These are phyloP conservation scores for Euwallacea fornicatus DNA, from an alignment of 1,140 invertebrate genomes.

Conservation along the genomic window DNA sequence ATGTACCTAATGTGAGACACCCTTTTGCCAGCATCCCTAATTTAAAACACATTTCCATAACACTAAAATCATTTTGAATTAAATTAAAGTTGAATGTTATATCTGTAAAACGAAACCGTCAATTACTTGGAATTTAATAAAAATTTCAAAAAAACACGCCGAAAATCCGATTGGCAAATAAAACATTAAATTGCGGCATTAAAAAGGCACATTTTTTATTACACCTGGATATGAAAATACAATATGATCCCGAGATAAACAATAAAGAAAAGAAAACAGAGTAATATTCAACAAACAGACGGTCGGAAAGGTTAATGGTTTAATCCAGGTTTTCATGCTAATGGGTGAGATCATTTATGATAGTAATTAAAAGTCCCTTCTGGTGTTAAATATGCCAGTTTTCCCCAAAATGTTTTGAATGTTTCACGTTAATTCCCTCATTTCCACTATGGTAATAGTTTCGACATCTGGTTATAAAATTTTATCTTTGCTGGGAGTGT, in stretches of 20 bases:
- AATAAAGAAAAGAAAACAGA: slow-evolving; percentile 15
- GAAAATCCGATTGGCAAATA: no score
- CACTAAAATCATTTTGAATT: no score
- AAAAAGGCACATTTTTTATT: neutral
- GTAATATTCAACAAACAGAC: slow-evolving; percentile 30
- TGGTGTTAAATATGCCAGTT: slow-evolving; percentile 21
- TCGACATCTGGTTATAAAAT: neutral
- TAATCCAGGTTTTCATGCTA: slow-evolving; percentile 30
- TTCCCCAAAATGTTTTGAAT: slow-evolving; percentile 16
- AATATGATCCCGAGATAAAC: slow-evolving; percentile 13
- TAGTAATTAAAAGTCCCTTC: slow-evolving; percentile 33
- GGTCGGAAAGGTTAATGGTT: slow-evolving; percentile 26
- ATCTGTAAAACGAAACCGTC: no score
- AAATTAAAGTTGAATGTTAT: no score
- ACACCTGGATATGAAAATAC: slow-evolving; percentile 9
- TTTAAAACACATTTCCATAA: no score
- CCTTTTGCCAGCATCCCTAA: no score
- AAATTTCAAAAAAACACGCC: no score
- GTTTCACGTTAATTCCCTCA: slow-evolving; percentile 14
- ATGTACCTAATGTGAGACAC: no score
- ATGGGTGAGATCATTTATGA: slow-evolving; percentile 35
- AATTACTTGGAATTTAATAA: no score
- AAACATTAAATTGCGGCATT: no score
- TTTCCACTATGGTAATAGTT: neutral
- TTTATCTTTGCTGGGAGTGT: neutral